Evolutionary conservation across 2,888 invertebrate species (phyloP), one percentile per base, ranked within the genome.

Genomic region (Eurytoma adleriae): DNA sequence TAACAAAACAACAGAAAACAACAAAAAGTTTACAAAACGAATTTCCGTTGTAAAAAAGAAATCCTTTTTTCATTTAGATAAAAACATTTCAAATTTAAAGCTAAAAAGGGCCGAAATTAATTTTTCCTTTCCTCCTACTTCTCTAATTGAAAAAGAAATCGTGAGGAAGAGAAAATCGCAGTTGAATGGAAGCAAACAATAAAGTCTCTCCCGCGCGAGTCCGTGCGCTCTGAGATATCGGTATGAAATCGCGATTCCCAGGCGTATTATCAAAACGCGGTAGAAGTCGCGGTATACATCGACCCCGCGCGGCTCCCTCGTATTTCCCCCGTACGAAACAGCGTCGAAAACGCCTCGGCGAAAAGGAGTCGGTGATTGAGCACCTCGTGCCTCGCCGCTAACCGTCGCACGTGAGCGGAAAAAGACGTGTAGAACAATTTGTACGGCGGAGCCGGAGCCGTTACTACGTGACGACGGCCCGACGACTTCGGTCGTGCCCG

Each of bases 331-430:
- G 7, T 10, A 10, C 40, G 40, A 5, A 40, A 40, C 40, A 10
- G 10, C 40, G 40, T 18, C 59, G 50, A 14, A 72, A 76, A 71
- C 24, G 40, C 50, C 57, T 59, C 61, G 50, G 67, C 67, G 61
- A 78, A 71, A 71, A 40, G 40, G 40, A 40, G 40, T 10, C 81
- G 80, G 82, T 84, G 84, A 83, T 83, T 67, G 84, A 84, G 84
- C 72, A 72, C 70, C 68, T 48, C 75, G 56, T 56, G 74, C 52
- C 48, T 68, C 72, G 59, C 57, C 72, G 81, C 78, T 77, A 73
- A 79, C 79, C 73, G 68, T 71, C 67, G 77, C 82, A 81, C 81
- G 81, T 79, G 81, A 79, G 82, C 64, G 59, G 77, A 82, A 82
- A 79, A 77, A 77, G 77, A 77, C 79, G 77, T 54, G 79, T 82